Percentiles rank a stretch among this genome's conserved stretches.
phyloP scores from a whole-genome alignment of 2,797 vertebrate genomes.

The Rhyacichthys aspro region DNA sequence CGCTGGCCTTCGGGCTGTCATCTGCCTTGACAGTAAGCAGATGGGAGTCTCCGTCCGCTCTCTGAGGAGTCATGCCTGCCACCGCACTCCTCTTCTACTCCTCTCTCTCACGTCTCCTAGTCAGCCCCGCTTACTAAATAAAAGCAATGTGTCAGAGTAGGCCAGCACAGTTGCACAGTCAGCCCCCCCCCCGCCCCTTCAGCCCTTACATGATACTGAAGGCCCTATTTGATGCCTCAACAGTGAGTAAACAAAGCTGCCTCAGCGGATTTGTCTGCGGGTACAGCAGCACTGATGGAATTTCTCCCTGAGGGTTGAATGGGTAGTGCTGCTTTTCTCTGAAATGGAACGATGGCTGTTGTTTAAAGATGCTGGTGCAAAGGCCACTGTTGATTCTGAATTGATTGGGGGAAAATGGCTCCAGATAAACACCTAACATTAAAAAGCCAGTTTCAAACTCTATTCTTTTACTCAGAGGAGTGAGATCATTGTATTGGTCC shows the following conservation, averaged over 20 bases:
- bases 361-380: slow-evolving; percentile 26
- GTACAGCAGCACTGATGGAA: slow-evolving; percentile 32
- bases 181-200: slow-evolving; percentile 1
- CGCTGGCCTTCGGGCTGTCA: slow-evolving; percentile 34
- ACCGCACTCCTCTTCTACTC: slow-evolving; percentile 20
- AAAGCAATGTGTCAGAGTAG: slow-evolving; percentile 39
- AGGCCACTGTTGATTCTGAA: slow-evolving; percentile 15
- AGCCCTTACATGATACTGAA: slow-evolving; percentile 27
- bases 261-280: slow-evolving; percentile 54
- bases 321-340: slow-evolving; percentile 22
- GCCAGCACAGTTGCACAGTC: slow-evolving; percentile 34
- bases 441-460: not conserved
- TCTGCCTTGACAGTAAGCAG: slow-evolving; percentile 48
- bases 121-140: slow-evolving; percentile 31
- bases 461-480: slow-evolving; percentile 7
- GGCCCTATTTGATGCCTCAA: slow-evolving; percentile 46
- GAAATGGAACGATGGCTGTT: slow-evolving; percentile 21
- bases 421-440: slow-evolving; percentile 7
- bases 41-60: slow-evolving; percentile 47
- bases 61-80: slow-evolving; percentile 25
- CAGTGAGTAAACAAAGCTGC: slow-evolving; percentile 60
- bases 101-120: slow-evolving; percentile 24
- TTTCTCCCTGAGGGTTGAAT: slow-evolving; percentile 36
- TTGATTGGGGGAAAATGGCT: slow-evolving; percentile 34
- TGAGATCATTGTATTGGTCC: not conserved